Evolutionary conservation across 1,140 invertebrate species (phyloP).

Genomic region (Bradynema listronoti): DNA sequence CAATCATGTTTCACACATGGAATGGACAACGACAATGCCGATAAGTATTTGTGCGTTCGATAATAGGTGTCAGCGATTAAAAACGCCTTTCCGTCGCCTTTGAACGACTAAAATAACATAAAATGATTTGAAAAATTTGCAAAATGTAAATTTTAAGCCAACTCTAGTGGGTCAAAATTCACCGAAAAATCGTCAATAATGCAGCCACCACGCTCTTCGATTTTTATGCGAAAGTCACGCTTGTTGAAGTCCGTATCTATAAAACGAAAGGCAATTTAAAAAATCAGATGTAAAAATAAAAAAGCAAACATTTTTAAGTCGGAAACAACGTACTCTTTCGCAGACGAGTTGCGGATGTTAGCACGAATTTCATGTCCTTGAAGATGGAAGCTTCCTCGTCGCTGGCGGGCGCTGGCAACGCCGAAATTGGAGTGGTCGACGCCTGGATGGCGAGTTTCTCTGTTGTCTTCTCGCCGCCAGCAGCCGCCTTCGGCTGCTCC

Average conservation of each 20-base stretch:
- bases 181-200: conserved; percentile 50
- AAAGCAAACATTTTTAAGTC: conserved; percentile 22
- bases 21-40: conserved; percentile 46
- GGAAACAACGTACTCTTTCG: conserved; percentile 11
- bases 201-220: conserved; percentile 40
- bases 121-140: not conserved
- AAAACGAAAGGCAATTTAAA: conserved; percentile 8
- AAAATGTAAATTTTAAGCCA: not conserved
- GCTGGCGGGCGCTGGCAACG: conserved; percentile 1
- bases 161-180: conserved; percentile 8
- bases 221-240: conserved; percentile 39
- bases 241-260: conserved; percentile 48
- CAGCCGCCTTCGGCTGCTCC: too few relatives aligned
- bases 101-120: conserved; percentile 13
- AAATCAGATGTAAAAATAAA: not conserved
- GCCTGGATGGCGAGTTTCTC: too few relatives aligned
- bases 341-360: conserved; percentile 44
- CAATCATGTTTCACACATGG: conserved; percentile 47
- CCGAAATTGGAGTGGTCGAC: not conserved
- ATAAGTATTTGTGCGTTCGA: conserved; percentile 54
- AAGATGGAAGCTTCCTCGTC: conserved; percentile 30
- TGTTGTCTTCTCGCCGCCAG: too few relatives aligned
- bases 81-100: conserved; percentile 19
- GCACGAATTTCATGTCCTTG: conserved; percentile 36
- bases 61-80: conserved; percentile 55